phyloP scores from a whole-genome alignment of 2,113 vertebrate species.

The Rhagologus leucostigma region DNA sequence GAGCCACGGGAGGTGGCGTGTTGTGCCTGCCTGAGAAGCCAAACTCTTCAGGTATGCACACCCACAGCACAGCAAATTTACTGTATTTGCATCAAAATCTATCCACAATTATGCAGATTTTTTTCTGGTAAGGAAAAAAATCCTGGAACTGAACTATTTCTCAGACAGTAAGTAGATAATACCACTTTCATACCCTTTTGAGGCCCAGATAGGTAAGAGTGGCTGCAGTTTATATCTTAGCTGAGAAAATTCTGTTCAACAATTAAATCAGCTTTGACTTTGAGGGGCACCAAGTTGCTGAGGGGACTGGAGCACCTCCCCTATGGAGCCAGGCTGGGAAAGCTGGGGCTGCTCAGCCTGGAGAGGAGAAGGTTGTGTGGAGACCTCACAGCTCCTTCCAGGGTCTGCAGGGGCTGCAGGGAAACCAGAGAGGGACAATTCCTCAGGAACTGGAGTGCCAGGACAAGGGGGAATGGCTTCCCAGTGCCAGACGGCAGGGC shows the following conservation, averaged over 20 bases:
- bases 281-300: neutral
- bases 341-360: neutral
- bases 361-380: neutral
- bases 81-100: neutral
- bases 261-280: neutral
- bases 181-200: neutral
- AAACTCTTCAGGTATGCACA: neutral
- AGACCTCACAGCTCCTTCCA: neutral
- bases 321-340: neutral
- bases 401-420: neutral
- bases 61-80: neutral
- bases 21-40: neutral
- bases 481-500: neutral
- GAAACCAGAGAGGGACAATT: neutral
- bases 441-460: accelerated
- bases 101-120: neutral
- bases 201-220: neutral
- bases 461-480: neutral
- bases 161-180: neutral
- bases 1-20: neutral
- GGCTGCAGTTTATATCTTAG: neutral
- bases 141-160: neutral
- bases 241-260: neutral
- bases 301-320: neutral
- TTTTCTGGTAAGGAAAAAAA: neutral